Conservation (phyloP, 2,888 invertebrate species). For the Noctua fimbriata region DNA sequence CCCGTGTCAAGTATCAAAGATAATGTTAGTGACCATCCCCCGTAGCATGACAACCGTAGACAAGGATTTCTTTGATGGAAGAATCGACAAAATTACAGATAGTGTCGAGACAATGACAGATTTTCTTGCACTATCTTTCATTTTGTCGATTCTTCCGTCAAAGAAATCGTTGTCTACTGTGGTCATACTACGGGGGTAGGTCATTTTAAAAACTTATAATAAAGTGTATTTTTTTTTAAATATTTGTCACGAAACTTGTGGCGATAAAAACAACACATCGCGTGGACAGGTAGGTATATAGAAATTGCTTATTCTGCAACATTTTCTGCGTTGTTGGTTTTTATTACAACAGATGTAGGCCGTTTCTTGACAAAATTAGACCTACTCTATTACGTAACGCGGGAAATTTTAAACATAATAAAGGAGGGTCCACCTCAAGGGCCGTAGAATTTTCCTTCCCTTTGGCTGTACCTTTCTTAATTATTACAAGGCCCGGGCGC, state of each 20-base stretch:
- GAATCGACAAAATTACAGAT: no score
- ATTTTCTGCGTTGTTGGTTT: slow-evolving; percentile 52
- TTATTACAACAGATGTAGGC: slow-evolving; percentile 50
- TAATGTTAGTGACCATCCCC: background rate
- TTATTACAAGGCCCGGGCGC: slow-evolving; percentile 48
- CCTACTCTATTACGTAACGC: slow-evolving; percentile 52
- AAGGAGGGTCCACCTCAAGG: slow-evolving; percentile 63
- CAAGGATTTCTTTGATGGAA: no score
- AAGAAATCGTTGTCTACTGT: no score
- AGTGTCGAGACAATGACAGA: no score
- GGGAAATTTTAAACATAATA: slow-evolving; percentile 65
- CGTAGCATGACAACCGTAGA: no score
- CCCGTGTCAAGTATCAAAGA: background rate
- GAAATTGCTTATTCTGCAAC: slow-evolving; percentile 28
- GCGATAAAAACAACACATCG: background rate
- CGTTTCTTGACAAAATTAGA: slow-evolving; percentile 57
- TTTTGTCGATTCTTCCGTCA: no score
- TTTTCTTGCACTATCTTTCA: no score
- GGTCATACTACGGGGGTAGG: no score
- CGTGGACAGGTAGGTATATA: background rate
- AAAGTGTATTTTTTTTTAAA: background rate
- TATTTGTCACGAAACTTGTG: background rate
- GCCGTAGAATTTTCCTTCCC: slow-evolving; percentile 46
- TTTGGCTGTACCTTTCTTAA: slow-evolving; percentile 60
- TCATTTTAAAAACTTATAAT: background rate